These are phyloP conservation scores for Syncerus caffer DNA, from an alignment of 2,797 vertebrate species.

Conservation along the genomic window DNA sequence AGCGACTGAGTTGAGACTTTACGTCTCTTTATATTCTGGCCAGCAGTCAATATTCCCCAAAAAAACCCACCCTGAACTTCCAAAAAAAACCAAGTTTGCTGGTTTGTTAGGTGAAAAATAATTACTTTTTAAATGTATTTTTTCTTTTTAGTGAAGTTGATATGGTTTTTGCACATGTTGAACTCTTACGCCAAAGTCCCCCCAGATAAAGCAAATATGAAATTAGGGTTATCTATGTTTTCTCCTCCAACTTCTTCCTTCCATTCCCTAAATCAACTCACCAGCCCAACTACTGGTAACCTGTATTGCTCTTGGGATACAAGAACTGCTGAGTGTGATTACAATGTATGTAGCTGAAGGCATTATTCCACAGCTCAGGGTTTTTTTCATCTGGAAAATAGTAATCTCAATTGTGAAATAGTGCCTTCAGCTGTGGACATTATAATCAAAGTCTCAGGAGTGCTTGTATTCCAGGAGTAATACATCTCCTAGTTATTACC, in stretches of 20 bases:
- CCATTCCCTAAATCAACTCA: conserved; percentile 13
- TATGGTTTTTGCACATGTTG: not conserved
- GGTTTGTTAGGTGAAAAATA: not conserved
- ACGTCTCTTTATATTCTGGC: not conserved
- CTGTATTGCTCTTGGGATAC: conserved; percentile 46
- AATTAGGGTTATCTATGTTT: not conserved
- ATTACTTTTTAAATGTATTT: not conserved
- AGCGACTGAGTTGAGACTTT: not conserved
- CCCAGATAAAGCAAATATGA: not conserved
- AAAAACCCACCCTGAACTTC: not conserved
- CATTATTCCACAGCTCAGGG: conserved; percentile 61
- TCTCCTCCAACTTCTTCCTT: not conserved
- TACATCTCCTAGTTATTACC: conserved; percentile 71
- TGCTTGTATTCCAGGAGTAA: conserved; percentile 63
- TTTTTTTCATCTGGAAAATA: conserved; percentile 71
- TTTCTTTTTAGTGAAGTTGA: not conserved
- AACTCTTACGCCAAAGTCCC: not conserved
- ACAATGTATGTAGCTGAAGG: conserved; percentile 69
- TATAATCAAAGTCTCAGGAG: conserved; percentile 75
- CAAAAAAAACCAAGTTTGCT: not conserved
- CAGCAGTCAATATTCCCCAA: not conserved
- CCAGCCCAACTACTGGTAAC: conserved; percentile 24
- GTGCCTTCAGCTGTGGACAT: conserved; percentile 77
- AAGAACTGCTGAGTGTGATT: conserved; percentile 68
- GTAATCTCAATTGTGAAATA: conserved; percentile 77